Evolutionary conservation across 2,797 vertebrate species (phyloP).

Genomic region (Vultur gryphus): DNA sequence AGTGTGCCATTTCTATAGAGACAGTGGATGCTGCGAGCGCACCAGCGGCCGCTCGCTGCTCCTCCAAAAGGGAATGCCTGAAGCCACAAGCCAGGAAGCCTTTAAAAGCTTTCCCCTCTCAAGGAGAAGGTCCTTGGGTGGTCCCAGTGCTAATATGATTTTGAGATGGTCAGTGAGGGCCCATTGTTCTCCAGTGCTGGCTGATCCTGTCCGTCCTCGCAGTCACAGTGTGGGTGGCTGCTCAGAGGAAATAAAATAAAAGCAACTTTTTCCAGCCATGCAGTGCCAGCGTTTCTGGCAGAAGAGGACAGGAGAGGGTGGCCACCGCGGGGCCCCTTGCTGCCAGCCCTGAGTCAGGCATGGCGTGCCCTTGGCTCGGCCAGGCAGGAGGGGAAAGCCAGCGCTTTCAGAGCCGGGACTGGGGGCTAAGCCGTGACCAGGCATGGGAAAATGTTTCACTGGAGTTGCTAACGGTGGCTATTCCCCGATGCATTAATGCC

Average conservation of each 20-base stretch:
- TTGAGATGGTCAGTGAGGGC: background rate
- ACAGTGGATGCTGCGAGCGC: background rate
- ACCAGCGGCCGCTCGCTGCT: fast-evolving
- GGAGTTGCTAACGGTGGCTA: background rate
- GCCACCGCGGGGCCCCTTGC: background rate
- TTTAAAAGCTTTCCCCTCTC: background rate
- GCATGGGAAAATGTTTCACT: background rate
- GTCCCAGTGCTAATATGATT: background rate
- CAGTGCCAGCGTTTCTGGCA: background rate
- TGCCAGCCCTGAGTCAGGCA: background rate
- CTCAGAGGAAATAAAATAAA: background rate
- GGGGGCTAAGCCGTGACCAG: background rate
- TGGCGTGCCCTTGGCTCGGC: background rate
- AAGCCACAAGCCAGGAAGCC: background rate
- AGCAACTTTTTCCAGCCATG: background rate
- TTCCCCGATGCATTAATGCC: background rate
- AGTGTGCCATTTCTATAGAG: background rate
- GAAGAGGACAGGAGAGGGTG: background rate
- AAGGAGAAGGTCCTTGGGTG: background rate
- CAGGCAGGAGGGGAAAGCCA: background rate
- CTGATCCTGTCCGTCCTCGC: background rate
- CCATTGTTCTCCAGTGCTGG: background rate
- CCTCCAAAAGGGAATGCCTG: background rate
- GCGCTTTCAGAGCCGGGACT: background rate
- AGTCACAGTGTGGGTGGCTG: background rate